Evolutionary conservation across 2,888 invertebrate species (phyloP).

Genomic region (Epicampocera succincta): DNA sequence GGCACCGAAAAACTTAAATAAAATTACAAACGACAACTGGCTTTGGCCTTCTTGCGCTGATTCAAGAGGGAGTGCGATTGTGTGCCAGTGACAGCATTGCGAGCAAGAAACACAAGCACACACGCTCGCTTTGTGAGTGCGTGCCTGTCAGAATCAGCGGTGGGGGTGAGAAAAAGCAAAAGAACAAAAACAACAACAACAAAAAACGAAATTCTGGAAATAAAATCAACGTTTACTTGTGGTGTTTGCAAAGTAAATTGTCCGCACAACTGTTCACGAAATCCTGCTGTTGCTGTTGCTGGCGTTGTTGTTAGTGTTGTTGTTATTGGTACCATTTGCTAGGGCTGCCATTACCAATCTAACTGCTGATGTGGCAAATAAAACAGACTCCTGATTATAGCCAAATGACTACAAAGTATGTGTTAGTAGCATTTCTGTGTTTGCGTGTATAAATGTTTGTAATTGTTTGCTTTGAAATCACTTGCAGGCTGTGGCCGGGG

Average conservation of each 20-base stretch:
- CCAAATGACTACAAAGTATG: conserved; percentile 66
- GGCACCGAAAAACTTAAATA: conserved; percentile 38
- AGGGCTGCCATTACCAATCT: conserved; percentile 67
- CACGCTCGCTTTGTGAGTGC: neutral
- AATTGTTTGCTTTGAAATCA: conserved; percentile 36
- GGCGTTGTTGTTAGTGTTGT: conserved; percentile 57
- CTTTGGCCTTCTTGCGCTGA: conserved; percentile 28
- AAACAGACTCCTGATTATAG: conserved; percentile 69
- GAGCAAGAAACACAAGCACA: conserved; percentile 33
- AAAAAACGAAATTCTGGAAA: conserved; percentile 66
- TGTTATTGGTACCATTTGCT: conserved; percentile 68
- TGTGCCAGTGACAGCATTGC: conserved; percentile 71
- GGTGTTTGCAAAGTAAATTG: conserved; percentile 75
- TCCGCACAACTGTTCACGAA: conserved; percentile 70
- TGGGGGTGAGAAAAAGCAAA: conserved; percentile 42
- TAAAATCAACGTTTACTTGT: conserved; percentile 66
- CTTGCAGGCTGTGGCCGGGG: conserved; percentile 31
- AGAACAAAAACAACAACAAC: neutral
- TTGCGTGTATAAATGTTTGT: conserved; percentile 7
- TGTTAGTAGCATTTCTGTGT: conserved; percentile 4
- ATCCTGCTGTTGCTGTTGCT: conserved; percentile 73
- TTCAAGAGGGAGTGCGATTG: conserved; percentile 55
- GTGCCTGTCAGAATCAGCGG: neutral
- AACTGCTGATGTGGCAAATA: conserved; percentile 73
- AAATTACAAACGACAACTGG: conserved; percentile 53